Base-by-base conservation (phyloP, 2,113 vertebrate genomes). In the Egretta garzetta region DNA sequence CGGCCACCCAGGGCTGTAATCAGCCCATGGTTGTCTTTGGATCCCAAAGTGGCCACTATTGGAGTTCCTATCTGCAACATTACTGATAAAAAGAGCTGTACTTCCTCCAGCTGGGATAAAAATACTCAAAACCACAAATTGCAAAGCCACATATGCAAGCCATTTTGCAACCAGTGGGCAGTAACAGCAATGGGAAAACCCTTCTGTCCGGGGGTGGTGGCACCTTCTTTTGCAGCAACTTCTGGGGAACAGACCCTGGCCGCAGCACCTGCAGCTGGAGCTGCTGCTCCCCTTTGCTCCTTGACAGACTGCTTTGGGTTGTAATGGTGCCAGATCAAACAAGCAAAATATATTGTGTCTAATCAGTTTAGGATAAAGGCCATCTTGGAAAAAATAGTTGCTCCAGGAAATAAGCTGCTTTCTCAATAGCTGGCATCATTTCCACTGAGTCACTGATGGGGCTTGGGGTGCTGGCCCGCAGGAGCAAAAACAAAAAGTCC, bases 351-450 rank as follows among this genome's bases (percentile, higher is more conserved):
- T 85, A 85, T 19, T 45, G 45, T 1, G 1, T 55, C 49, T 90
- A 84, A 95, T 76, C 93, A 87, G 50, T 79, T 85, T 85, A 89
- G 89, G 74, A 95, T 95, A 84, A 96, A 96, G 94, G 89, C 70
- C 30, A 5, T 62, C 80, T 87, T 6, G 7, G 88, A 87, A 90
- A 85, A 91, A 45, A 72, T 16, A 85, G 70, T 6, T 85, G 32
- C 80, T 75, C 60, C 71, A 92, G 93, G 91, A 97, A 95, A 94
- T 76, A 0, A 75, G 12, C 30, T 89, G 82, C 91, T 96, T 97
- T 96, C 96, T 94, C 86, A 95, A 96, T 15, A 91, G 58, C 58
- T 96, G 91, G 83, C 73, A 81, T 75, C 28, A 27, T 45, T 94
- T 62, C 89, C 28, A 55, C 35, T 75, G 80, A 95, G 37, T 47